Percentiles rank a stretch among this genome's conserved stretches.
These are phyloP conservation scores for Anhinga anhinga DNA, from an alignment of 2,113 vertebrate species.

Conservation along the genomic window DNA sequence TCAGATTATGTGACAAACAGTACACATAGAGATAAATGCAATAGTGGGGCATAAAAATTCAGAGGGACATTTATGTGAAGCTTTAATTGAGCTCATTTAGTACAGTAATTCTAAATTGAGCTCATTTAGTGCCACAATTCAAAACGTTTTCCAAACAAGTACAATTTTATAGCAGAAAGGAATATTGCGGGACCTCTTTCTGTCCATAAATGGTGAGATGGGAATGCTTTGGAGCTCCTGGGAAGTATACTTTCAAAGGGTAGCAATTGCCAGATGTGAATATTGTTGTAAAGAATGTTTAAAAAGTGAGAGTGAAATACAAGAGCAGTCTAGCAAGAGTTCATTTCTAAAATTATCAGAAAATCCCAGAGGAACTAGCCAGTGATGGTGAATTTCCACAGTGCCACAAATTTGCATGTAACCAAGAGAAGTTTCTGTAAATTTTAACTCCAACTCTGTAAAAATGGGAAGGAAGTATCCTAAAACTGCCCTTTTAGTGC, in stretches of 20 bases:
- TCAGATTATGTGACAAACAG: neutral
- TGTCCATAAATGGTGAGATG: neutral
- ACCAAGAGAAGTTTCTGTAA: neutral
- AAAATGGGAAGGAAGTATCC: neutral
- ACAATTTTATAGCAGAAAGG: neutral
- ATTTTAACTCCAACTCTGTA: neutral
- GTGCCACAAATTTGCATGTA: neutral
- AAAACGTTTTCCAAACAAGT: neutral
- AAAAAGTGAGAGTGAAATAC: neutral
- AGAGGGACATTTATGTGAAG: neutral
- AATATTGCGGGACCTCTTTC: neutral
- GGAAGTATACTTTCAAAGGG: neutral
- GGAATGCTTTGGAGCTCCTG: neutral
- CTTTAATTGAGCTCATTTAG: neutral
- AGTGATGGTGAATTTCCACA: neutral
- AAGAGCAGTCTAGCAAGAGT: neutral
- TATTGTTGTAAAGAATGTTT: neutral
- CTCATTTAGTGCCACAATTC: neutral
- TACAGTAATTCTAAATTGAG: neutral
- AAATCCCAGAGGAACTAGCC: neutral
- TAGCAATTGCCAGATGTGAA: neutral
- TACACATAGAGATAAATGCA: neutral
- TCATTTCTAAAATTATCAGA: neutral
- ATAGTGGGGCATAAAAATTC: neutral
- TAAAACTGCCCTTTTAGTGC: neutral